Evolutionary conservation across 2,113 vertebrate species (phyloP).

Genomic region (Pungitius pungitius): DNA sequence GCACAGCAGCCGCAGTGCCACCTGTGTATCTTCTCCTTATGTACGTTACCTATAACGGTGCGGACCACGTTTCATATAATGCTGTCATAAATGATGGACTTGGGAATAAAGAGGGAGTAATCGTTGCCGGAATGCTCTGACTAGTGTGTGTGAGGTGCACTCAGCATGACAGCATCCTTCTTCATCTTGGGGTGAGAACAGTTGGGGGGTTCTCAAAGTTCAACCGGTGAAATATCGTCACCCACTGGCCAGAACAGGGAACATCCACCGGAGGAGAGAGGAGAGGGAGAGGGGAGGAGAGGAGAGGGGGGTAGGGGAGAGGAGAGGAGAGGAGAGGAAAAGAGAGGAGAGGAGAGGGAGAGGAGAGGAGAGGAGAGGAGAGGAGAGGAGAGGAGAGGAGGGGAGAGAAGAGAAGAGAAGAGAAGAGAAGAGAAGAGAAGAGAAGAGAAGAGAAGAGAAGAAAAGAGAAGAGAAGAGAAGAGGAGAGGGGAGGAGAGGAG

Average conservation of each 20-base stretch:
- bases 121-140: constrained; percentile 79
- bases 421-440: neutral
- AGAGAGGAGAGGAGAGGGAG: no score
- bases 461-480: neutral
- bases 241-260: constrained; percentile 69
- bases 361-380: neutral
- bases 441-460: no score
- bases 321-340: neutral
- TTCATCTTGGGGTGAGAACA: constrained; percentile 79
- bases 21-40: constrained; percentile 63
- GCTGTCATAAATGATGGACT: constrained; percentile 79
- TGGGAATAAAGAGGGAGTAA: constrained; percentile 76
- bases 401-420: fast-evolving
- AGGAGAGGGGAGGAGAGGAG: neutral
- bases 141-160: constrained; percentile 77
- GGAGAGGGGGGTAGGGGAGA: no score
- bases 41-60: constrained; percentile 55
- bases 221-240: constrained; percentile 77
- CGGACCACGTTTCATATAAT: constrained; percentile 64
- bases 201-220: constrained; percentile 76
- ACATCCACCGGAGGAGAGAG: constrained; percentile 21
- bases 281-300: neutral
- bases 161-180: constrained; percentile 81
- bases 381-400: neutral
- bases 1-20: constrained; percentile 73